A percentile compares a stretch with the other conserved stretches of the same genome.
phyloP scores from a whole-genome alignment of 2,888 invertebrate species.

The Amorpha juglandis region DNA sequence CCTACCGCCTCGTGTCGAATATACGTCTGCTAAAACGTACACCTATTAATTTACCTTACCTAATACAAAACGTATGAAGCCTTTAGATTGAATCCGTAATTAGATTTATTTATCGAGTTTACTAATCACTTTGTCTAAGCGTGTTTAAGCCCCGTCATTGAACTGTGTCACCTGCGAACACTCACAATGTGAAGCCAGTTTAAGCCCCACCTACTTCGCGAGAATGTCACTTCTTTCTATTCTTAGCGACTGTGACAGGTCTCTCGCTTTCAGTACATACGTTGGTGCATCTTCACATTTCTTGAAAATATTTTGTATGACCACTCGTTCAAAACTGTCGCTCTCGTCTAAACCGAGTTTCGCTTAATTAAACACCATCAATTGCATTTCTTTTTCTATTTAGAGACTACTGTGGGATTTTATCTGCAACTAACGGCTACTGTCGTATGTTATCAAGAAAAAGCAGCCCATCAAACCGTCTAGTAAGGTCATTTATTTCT shows the following conservation, averaged over 20 bases:
- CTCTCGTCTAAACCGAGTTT: not conserved
- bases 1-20: too few species aligned
- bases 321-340: constrained; percentile 34
- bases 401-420: not conserved
- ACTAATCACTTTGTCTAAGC: constrained; percentile 10
- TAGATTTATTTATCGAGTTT: constrained; percentile 7
- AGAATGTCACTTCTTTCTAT: constrained; percentile 29
- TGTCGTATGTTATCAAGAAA: too few species aligned
- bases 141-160: constrained; percentile 25
- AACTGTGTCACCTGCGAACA: constrained; percentile 36
- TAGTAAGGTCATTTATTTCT: too few species aligned
- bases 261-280: constrained; percentile 19
- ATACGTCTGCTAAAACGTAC: not conserved
- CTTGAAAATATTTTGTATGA: constrained; percentile 38
- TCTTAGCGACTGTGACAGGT: constrained; percentile 27
- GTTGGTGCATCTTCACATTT: constrained; percentile 28
- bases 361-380: constrained; percentile 18
- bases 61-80: not conserved
- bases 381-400: constrained; percentile 11
- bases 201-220: constrained; percentile 28
- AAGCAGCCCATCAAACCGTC: too few species aligned
- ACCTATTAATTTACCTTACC: not conserved
- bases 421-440: not conserved
- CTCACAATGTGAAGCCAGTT: constrained; percentile 44
- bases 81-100: constrained; percentile 1